These are phyloP conservation scores for Paraescarpia echinospica DNA, from an alignment of 1,140 invertebrate species.

Conservation along the genomic window DNA sequence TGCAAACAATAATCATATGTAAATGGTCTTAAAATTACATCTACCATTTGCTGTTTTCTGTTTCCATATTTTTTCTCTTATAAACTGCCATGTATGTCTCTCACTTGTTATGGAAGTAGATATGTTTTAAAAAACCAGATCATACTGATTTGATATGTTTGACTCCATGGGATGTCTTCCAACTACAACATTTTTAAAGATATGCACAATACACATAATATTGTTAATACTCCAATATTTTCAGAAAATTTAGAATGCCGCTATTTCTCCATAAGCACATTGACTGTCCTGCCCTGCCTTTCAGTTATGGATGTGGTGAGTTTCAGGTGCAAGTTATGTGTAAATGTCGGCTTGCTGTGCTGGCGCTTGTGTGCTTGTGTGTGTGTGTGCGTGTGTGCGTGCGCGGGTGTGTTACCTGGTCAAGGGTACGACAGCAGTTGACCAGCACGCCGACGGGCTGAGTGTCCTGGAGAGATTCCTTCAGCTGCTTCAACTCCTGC, in stretches of 20 bases:
- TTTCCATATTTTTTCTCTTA: too few species aligned
- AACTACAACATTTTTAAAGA: too few species aligned
- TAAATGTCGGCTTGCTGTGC: neutral
- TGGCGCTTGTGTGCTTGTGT: too few species aligned
- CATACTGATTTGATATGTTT: too few species aligned
- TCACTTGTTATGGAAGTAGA: too few species aligned
- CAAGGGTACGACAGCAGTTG: conserved; percentile 87
- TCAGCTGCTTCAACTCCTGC: conserved; percentile 69
- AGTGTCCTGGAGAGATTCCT: conserved; percentile 79
- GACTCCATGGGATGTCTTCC: too few species aligned
- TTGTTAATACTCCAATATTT: neutral
- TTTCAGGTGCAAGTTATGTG: neutral
- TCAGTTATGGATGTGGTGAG: neutral
- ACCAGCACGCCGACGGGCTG: conserved; percentile 89
- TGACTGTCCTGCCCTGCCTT: neutral
- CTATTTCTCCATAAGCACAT: neutral
- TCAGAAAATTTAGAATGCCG: neutral
- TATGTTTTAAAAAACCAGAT: too few species aligned
- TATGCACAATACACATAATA: neutral
- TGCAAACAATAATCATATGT: too few species aligned
- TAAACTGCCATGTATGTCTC: too few species aligned
- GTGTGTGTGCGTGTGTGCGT: too few species aligned
- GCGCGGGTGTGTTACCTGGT: conserved; percentile 68
- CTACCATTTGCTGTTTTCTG: too few species aligned
- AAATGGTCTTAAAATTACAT: too few species aligned